These are phyloP conservation scores for Eupeodes latifasciatus DNA, from an alignment of 2,888 invertebrate species.

Conservation along the genomic window DNA sequence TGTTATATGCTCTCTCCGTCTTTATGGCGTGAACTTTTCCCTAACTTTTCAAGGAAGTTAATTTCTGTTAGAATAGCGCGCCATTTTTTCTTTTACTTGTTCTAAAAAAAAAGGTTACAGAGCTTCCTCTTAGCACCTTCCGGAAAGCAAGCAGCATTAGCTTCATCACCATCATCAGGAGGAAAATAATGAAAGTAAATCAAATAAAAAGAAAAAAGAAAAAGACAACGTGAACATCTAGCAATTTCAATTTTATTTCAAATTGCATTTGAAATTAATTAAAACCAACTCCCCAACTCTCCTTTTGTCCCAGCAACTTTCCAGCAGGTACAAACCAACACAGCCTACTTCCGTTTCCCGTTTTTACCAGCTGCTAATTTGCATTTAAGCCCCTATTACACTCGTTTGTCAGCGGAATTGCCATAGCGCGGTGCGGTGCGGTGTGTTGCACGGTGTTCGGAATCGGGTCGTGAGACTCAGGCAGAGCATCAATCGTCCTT, in stretches of 20 bases:
- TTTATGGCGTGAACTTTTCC: conserved; percentile 44
- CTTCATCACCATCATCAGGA: conserved; percentile 7
- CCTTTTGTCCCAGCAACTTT: neutral
- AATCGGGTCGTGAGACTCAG: neutral
- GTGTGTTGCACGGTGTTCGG: neutral
- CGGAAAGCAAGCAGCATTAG: conserved; percentile 37
- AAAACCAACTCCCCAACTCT: conserved; percentile 36
- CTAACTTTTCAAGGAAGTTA: conserved; percentile 48
- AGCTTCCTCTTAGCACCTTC: conserved; percentile 35
- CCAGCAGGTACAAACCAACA: conserved; percentile 26
- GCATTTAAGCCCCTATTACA: conserved; percentile 62
- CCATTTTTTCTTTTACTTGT: neutral
- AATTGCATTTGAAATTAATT: conserved; percentile 70
- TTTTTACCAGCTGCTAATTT: conserved; percentile 58
- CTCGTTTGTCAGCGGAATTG: conserved; percentile 20
- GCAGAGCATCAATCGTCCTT: conserved; percentile 6
- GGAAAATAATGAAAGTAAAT: conserved; percentile 59
- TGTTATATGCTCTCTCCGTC: conserved; percentile 26
- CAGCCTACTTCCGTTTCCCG: conserved; percentile 17
- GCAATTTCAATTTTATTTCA: conserved; percentile 66
- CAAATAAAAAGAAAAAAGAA: conserved; percentile 22
- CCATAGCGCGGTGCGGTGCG: neutral
- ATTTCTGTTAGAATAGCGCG: conserved; percentile 15
- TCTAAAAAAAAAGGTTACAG: conserved; percentile 13
- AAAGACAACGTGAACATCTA: conserved; percentile 33